Percentiles rank a stretch among this genome's conserved stretches.
Evolutionary conservation across 2,888 invertebrate species (phyloP).

Genomic region (Rhagophthalmus giganteus): DNA sequence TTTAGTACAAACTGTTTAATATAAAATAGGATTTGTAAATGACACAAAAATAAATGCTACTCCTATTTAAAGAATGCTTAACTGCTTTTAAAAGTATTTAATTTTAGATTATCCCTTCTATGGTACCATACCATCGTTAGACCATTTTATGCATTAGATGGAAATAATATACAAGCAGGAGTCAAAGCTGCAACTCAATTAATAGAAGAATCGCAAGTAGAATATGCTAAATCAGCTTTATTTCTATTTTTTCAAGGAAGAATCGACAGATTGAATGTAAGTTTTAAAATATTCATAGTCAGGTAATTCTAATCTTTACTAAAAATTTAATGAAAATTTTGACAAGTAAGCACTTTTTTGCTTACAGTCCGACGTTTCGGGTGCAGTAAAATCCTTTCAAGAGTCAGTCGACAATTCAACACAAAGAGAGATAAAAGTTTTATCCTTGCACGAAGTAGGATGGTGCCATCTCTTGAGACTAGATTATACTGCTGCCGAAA

Average conservation of each 20-base stretch:
- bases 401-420: conserved; percentile 61
- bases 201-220: conserved; percentile 58
- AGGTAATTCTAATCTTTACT: background rate
- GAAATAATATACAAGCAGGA: conserved; percentile 62
- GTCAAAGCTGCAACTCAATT: conserved; percentile 59
- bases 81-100: background rate
- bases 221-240: conserved; percentile 64
- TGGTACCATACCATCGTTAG: conserved; percentile 73
- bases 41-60: background rate
- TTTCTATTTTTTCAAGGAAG: conserved; percentile 70
- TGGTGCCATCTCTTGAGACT: conserved; percentile 69
- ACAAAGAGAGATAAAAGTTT: conserved; percentile 66
- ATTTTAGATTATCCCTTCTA: conserved; percentile 59
- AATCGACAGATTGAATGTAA: conserved; percentile 64
- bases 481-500: conserved; percentile 60
- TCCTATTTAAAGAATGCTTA: background rate
- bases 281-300: no score
- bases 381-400: conserved; percentile 62
- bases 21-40: no score
- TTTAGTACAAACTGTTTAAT: no score
- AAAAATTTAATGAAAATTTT: background rate
- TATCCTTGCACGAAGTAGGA: conserved; percentile 64
- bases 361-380: conserved; percentile 62
- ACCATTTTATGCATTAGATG: conserved; percentile 69
- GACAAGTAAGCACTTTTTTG: conserved; percentile 9